A percentile compares a stretch with the other conserved stretches of the same genome.
These are phyloP conservation scores for Disparrhopalites patrizii DNA, from an alignment of 2,888 invertebrate genomes.

Conservation along the genomic window DNA sequence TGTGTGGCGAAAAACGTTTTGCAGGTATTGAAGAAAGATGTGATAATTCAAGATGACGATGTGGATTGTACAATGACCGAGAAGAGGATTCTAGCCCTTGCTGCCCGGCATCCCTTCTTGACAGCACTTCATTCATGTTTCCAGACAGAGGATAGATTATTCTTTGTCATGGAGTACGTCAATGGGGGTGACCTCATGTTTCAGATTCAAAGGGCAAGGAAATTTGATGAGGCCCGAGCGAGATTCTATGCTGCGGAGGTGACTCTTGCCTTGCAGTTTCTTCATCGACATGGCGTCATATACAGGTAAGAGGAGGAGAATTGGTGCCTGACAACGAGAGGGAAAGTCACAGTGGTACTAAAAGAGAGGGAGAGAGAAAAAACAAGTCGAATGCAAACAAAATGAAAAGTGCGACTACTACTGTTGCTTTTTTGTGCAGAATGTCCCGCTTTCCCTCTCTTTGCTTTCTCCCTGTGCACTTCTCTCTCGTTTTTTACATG, in stretches of 20 bases:
- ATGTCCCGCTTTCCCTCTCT: too few relatives aligned
- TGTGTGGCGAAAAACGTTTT: background rate
- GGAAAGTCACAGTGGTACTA: too few relatives aligned
- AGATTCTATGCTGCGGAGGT: slow-evolving; percentile 99
- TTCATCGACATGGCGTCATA: slow-evolving; percentile 94
- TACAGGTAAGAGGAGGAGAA: slow-evolving; percentile 60
- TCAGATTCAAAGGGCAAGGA: slow-evolving; percentile 96
- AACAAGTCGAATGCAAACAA: too few relatives aligned
- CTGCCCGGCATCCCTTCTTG: slow-evolving; percentile 97
- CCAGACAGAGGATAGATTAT: slow-evolving; percentile 91
- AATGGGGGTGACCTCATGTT: slow-evolving; percentile 99
- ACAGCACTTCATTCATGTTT: slow-evolving; percentile 96
- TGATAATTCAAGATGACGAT: slow-evolving; percentile 97
- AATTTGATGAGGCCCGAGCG: slow-evolving; percentile 93
- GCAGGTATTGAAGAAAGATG: slow-evolving; percentile 89
- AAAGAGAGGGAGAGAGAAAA: too few relatives aligned
- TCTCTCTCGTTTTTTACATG: too few relatives aligned
- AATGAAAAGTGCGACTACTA: too few relatives aligned
- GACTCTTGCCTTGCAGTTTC: slow-evolving; percentile 92
- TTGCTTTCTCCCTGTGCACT: too few relatives aligned
- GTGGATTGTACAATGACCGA: slow-evolving; percentile 99
- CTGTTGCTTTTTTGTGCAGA: too few relatives aligned
- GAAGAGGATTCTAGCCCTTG: slow-evolving; percentile 90
- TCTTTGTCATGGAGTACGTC: slow-evolving; percentile 99
- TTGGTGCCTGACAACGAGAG: too few relatives aligned